phyloP scores from a whole-genome alignment of 2,888 invertebrate genomes.

The Altica lythri region DNA sequence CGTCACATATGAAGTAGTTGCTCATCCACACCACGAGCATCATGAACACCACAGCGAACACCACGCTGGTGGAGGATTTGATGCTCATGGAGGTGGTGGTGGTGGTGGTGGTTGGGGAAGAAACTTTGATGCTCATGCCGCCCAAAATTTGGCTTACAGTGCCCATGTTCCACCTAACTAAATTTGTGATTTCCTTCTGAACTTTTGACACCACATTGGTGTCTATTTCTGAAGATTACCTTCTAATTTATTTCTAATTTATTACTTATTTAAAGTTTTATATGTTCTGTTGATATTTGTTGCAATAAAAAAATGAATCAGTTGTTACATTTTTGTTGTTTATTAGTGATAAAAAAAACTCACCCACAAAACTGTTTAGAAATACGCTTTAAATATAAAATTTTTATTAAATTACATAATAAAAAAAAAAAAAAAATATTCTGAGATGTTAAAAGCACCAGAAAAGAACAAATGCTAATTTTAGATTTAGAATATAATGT shows the following conservation, averaged over 20 bases:
- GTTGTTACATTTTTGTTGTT: conserved; percentile 24
- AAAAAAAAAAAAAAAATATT: too few species aligned
- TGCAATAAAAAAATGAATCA: conserved; percentile 27
- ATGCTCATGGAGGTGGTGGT: conserved; percentile 34
- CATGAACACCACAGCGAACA: conserved; percentile 58
- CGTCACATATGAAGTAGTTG: conserved; percentile 77
- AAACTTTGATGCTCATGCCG: conserved; percentile 58
- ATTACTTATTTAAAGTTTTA: conserved; percentile 44
- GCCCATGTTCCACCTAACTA: conserved; percentile 61
- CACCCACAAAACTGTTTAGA: background rate
- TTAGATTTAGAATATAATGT: too few species aligned
- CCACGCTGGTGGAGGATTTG: conserved; percentile 49
- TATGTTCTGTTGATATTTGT: conserved; percentile 37
- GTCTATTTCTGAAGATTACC: conserved; percentile 31
- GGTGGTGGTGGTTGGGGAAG: conserved; percentile 65
- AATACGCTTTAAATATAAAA: too few species aligned
- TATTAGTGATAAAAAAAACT: background rate
- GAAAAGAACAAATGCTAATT: too few species aligned
- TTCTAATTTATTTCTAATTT: conserved; percentile 43
- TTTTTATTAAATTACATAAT: background rate
- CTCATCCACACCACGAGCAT: conserved; percentile 70
- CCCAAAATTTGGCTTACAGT: conserved; percentile 67
- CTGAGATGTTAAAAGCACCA: too few species aligned
- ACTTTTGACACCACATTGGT: conserved; percentile 51
- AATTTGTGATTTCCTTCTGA: conserved; percentile 30